These are phyloP conservation scores for Neelides sp. DNA, from an alignment of 1,140 invertebrate genomes.

Conservation along the genomic window DNA sequence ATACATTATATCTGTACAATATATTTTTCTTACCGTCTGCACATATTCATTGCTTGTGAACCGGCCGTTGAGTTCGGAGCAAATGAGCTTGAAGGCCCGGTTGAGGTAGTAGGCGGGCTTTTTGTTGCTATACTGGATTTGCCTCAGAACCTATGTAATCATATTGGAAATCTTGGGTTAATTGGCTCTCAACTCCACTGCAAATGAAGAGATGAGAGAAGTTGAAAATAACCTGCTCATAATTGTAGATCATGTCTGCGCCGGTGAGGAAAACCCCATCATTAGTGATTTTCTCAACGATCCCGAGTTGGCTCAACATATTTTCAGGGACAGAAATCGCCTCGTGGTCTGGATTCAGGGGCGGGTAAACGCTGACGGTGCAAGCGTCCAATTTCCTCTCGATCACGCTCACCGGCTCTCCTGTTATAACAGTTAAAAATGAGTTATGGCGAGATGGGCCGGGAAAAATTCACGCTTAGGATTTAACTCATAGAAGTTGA, in stretches of 20 bases:
- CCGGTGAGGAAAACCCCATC: constrained; percentile 73
- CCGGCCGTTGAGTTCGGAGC: constrained; percentile 79
- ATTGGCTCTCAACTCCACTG: not conserved
- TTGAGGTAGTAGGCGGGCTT: constrained; percentile 89
- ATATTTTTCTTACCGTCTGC: constrained; percentile 58
- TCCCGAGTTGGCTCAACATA: constrained; percentile 55
- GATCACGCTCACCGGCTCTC: constrained; percentile 34
- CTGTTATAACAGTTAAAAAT: constrained; percentile 24
- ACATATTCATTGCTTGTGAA: constrained; percentile 91
- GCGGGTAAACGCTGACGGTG: constrained; percentile 79
- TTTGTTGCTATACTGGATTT: constrained; percentile 82
- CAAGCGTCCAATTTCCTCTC: constrained; percentile 66
- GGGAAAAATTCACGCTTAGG: no score
- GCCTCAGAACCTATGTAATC: constrained; percentile 52
- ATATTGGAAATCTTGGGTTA: no score
- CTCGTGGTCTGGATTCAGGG: constrained; percentile 87
- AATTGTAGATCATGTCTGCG: constrained; percentile 70
- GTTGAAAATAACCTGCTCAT: constrained; percentile 53
- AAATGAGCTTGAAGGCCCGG: constrained; percentile 83
- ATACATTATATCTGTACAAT: no score
- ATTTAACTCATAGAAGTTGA: no score
- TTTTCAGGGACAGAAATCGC: constrained; percentile 61
- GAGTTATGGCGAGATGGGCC: no score
- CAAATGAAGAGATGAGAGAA: no score
- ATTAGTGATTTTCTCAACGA: constrained; percentile 61